A percentile compares a stretch with the other conserved stretches of the same genome.
Evolutionary conservation across 1,140 invertebrate species (phyloP).

Genomic region (Babylonia areolata): DNA sequence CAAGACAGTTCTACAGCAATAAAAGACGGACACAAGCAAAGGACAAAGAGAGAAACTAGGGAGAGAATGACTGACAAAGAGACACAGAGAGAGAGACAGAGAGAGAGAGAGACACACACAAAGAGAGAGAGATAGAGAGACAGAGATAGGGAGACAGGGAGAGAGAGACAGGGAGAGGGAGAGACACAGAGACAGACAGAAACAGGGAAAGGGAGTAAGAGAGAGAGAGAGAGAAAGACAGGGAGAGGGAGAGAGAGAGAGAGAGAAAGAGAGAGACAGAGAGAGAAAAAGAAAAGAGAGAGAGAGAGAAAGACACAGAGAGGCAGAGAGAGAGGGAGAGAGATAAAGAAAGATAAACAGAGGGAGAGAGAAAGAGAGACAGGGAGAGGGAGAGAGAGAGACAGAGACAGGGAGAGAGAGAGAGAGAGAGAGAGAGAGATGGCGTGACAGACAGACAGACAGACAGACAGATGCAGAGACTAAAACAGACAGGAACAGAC

Average conservation of each 20-base stretch:
- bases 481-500: too few relatives aligned
- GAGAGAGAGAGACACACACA: neutral
- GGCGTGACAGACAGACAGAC: too few relatives aligned
- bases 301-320: neutral
- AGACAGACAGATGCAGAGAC: too few relatives aligned
- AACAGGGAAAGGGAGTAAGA: neutral
- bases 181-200: neutral
- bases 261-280: neutral
- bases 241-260: too few relatives aligned
- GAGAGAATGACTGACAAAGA: too few relatives aligned
- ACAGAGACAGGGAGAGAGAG: too few relatives aligned
- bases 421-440: too few relatives aligned
- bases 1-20: too few relatives aligned
- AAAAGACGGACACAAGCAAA: too few relatives aligned
- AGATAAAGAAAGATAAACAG: neutral
- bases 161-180: neutral
- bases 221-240: too few relatives aligned
- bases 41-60: too few relatives aligned
- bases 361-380: neutral
- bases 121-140: neutral
- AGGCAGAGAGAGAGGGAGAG: neutral
- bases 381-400: neutral
- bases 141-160: neutral
- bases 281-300: neutral
- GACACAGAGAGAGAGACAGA: too few relatives aligned